Percentiles rank a stretch among this genome's conserved stretches.
phyloP scores from a whole-genome alignment of 35 echinoderm and acorn worm species.

The Lytechinus pictus region DNA sequence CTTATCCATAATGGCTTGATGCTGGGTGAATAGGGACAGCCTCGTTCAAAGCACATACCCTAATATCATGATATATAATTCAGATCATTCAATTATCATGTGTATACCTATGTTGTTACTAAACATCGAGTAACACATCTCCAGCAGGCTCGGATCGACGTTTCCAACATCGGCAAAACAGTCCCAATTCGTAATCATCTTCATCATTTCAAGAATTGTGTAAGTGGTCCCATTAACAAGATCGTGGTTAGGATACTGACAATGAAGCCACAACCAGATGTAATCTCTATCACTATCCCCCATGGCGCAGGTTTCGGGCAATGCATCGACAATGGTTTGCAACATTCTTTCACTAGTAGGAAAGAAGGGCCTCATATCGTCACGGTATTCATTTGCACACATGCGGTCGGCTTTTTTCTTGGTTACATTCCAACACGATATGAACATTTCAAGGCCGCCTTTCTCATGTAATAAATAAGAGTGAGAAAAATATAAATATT shows the following conservation, averaged over 20 bases:
- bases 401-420: neutral
- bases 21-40: too few species aligned
- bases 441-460: neutral
- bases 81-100: too few species aligned
- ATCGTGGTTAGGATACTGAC: neutral
- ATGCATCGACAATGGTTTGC: neutral
- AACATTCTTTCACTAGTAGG: neutral
- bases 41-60: too few species aligned
- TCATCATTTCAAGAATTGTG: neutral
- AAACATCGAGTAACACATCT: too few species aligned
- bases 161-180: neutral
- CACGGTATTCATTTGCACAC: neutral
- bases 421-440: neutral
- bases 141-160: neutral
- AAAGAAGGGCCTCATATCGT: neutral
- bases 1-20: too few species aligned
- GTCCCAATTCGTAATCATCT: neutral
- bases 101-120: too few species aligned
- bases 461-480: neutral
- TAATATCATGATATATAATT: too few species aligned
- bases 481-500: neutral
- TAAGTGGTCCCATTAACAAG: neutral
- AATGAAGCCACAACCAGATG: neutral
- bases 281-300: neutral
- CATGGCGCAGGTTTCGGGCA: neutral